Conservation (phyloP, 2,888 invertebrate species). For the Drosophila mettleri region DNA sequence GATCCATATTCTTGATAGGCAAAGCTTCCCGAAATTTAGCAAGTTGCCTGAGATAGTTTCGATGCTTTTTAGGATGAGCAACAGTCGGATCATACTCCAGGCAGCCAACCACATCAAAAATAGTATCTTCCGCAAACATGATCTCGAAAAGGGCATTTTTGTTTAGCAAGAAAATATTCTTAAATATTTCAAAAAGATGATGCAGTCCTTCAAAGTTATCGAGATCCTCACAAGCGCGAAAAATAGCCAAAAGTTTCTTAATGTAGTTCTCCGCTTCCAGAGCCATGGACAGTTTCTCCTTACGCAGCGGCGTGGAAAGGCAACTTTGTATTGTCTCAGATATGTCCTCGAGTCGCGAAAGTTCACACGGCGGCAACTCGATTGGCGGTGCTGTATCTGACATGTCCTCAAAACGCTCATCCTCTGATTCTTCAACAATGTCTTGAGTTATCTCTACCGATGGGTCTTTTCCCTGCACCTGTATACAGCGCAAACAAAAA, state of each 20-base stretch:
- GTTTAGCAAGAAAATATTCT: constrained; percentile 99
- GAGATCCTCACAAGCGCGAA: constrained; percentile 98
- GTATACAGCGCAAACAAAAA: no score
- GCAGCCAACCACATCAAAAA: constrained; percentile 99
- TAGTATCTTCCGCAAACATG: constrained; percentile 98
- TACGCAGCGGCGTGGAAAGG: constrained; percentile 94
- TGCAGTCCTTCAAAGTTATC: constrained; percentile 97
- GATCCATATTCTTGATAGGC: constrained; percentile 96
- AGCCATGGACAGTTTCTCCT: constrained; percentile 97
- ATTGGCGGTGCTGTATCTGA: constrained; percentile 97
- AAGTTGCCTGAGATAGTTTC: constrained; percentile 97
- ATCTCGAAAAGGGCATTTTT: constrained; percentile 98
- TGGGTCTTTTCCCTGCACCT: constrained; percentile 99
- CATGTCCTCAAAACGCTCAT: constrained; percentile 98
- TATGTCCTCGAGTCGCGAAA: constrained; percentile 96
- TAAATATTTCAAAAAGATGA: constrained; percentile 98
- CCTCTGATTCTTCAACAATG: constrained; percentile 97
- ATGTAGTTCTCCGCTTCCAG: constrained; percentile 98
- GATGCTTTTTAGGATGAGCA: constrained; percentile 94
- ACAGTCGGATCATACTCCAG: constrained; percentile 98
- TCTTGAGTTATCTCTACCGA: constrained; percentile 99
- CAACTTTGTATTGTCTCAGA: constrained; percentile 96
- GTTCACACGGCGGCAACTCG: constrained; percentile 97
- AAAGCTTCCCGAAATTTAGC: constrained; percentile 97
- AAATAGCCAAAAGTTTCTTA: constrained; percentile 96